Base-by-base conservation (phyloP, 1,140 invertebrate genomes). In the Drosophila trapezifrons region DNA sequence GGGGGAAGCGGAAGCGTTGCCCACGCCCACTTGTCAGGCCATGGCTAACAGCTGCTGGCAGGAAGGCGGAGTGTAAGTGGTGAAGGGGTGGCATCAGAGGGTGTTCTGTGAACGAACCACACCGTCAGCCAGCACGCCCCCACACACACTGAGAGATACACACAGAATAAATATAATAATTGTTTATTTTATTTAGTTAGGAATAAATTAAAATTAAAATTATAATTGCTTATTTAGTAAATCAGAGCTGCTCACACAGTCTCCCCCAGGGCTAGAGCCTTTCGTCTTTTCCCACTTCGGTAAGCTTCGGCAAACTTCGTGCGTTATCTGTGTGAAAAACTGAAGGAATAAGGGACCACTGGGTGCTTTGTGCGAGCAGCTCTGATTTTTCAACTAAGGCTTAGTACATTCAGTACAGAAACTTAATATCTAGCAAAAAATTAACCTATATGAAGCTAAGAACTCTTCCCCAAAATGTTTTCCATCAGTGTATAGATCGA, bases 1-100 rank as follows among this genome's bases (percentile, higher is more conserved):
- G 17, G 83, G 83, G 83, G 75, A 86, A 87, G 83, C 83, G 83
- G 83, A 87, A 87, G 83, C 83, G 66, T 79, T 82, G 76, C 58
- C 58, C 76, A 86, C 83, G 83, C 83, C 83, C 83, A 86, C 83
- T 86, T 86, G 83, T 87, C 83, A 81, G 70, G 63, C 58, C 46
- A 55, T 60, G 66, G 52, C 60, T 66, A 79, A 80, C 22, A 35
- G 46, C 37, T 32, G n/a, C 37, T 32, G 45, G 45, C 17, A 32
- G 15, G 27, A 12, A 13, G 59, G 37, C 45, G 22, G 12, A 18
- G 29, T 62, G 35, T 22, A n/a, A 42, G 54, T 43, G 15, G 27
- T 20, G 40, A 63, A 51, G 65, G n/a, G 37, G 65, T 47, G 65
- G 45, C 27, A 43, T 43, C 49, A 22, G 60, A 27, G 65, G 65